These are phyloP conservation scores for Maylandia zebra DNA, from an alignment of 2,113 vertebrate species.

Conservation along the genomic window DNA sequence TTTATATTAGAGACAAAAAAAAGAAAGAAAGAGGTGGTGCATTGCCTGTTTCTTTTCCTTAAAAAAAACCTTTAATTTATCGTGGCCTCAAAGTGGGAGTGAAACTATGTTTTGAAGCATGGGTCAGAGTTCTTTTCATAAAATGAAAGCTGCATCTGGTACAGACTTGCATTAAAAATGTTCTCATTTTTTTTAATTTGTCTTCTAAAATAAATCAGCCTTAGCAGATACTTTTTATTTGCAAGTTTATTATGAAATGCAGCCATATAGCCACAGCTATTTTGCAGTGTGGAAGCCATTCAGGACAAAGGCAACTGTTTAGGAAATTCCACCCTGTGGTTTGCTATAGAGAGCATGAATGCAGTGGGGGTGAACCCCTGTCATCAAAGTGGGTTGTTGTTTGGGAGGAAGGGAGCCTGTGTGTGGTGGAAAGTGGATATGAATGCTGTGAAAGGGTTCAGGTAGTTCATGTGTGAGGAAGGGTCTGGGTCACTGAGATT, in stretches of 20 bases:
- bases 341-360: neutral
- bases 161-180: neutral
- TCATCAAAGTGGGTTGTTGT: conserved; percentile 49
- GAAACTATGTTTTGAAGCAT: neutral
- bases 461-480: conserved; percentile 41
- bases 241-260: neutral
- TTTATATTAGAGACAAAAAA: neutral
- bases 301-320: conserved; percentile 1
- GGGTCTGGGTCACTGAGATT: conserved; percentile 27
- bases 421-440: conserved; percentile 6
- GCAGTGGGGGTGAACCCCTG: conserved; percentile 13
- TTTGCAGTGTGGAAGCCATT: neutral
- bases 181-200: neutral
- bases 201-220: neutral
- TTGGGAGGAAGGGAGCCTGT: conserved; percentile 22
- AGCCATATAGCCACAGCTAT: neutral
- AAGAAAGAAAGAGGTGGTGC: neutral
- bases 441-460: conserved; percentile 46
- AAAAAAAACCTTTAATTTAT: neutral
- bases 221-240: neutral
- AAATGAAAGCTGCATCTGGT: neutral
- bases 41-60: neutral
- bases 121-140: neutral
- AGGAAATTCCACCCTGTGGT: conserved; percentile 33
- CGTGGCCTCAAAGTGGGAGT: neutral